Evolutionary conservation across 2,113 vertebrate genomes (phyloP).

Genomic region (Dipodomys spectabilis): DNA sequence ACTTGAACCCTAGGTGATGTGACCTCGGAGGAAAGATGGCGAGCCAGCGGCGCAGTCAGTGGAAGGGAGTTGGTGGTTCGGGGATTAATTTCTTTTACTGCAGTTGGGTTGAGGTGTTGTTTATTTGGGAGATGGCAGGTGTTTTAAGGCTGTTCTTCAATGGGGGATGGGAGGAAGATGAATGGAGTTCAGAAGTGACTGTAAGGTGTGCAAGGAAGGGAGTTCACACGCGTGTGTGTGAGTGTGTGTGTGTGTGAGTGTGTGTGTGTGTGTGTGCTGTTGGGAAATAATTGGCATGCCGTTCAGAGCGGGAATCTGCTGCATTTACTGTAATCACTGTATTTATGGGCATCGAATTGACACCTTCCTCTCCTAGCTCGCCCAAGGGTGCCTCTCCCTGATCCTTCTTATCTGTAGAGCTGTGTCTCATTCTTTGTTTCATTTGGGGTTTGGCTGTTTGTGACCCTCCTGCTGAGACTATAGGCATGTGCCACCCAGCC

Average conservation of each 20-base stretch:
- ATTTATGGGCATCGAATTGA: not conserved
- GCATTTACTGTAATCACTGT: not conserved
- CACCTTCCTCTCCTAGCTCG: not conserved
- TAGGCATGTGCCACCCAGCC: not conserved
- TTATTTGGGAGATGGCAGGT: not conserved
- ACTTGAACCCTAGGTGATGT: not conserved
- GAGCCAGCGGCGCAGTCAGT: slow-evolving; percentile 25
- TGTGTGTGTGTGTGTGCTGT: not conserved
- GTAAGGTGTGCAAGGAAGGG: too few relatives aligned
- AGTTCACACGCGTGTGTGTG: too few relatives aligned
- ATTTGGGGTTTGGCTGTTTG: too few relatives aligned
- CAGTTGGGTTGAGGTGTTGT: slow-evolving; percentile 41
- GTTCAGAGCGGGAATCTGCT: not conserved
- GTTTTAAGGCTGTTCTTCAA: slow-evolving; percentile 51
- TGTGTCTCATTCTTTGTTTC: not conserved
- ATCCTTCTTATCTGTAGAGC: not conserved
- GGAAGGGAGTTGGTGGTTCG: not conserved
- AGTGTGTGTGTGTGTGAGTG: too few relatives aligned
- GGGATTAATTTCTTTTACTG: not conserved
- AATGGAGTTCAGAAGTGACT: not conserved
- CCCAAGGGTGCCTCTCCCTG: not conserved
- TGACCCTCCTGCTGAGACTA: too few relatives aligned
- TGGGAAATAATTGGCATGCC: not conserved
- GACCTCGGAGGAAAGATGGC: slow-evolving; percentile 38
- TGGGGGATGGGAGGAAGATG: not conserved